phyloP scores from a whole-genome alignment of 2,113 vertebrate species.

The Anarhynchus alexandrinus region DNA sequence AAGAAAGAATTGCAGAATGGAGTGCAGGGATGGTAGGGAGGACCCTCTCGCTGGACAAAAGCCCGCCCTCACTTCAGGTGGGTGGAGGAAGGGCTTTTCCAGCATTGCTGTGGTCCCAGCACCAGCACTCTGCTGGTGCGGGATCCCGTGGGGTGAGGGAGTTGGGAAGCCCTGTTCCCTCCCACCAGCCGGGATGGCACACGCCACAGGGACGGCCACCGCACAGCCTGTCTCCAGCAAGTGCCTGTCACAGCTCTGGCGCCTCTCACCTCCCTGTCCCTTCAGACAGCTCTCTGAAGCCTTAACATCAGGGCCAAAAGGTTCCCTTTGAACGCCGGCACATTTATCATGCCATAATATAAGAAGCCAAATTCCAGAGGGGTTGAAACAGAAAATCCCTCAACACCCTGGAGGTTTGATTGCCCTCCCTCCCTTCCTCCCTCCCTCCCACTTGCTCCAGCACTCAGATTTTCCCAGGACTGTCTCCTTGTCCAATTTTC shows the following conservation, averaged over 20 bases:
- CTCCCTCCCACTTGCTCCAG: not conserved
- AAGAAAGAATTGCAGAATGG: not conserved
- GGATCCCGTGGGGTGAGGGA: not conserved
- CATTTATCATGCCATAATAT: not conserved
- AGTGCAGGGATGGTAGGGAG: not conserved
- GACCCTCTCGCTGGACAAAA: not conserved
- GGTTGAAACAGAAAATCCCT: not conserved
- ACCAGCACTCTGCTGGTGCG: fast-evolving
- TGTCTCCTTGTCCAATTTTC: constrained; percentile 16
- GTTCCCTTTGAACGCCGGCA: not conserved
- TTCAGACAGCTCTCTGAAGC: not conserved
- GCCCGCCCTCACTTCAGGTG: not conserved
- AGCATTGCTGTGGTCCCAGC: not conserved
- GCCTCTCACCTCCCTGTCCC: not conserved
- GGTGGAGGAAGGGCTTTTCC: not conserved
- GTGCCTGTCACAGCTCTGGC: not conserved
- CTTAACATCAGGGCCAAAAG: not conserved
- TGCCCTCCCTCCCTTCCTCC: not conserved
- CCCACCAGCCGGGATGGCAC: fast-evolving
- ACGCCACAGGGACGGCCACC: fast-evolving
- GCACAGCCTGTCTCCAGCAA: not conserved
- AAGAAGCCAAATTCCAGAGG: not conserved
- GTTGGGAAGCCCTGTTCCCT: not conserved
- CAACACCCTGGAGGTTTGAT: not conserved
- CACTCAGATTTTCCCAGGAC: not conserved